Evolutionary conservation across 2,888 invertebrate species (phyloP), one percentile per base, ranked within the genome.

Genomic region (Mellilla xanthometata): DNA sequence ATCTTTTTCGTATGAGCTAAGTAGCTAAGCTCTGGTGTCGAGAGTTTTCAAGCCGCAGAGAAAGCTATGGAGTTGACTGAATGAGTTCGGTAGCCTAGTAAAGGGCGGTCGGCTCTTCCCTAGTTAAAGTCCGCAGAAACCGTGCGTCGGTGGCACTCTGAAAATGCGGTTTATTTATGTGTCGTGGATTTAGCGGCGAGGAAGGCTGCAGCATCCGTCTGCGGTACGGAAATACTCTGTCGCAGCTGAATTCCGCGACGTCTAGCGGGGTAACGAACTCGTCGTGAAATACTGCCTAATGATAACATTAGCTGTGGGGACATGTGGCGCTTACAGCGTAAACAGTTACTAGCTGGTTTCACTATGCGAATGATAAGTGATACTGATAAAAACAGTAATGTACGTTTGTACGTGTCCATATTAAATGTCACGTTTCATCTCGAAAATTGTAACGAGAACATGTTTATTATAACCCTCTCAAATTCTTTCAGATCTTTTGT

Each of bases 231-330:
- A 88, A 88, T 88, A 88, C 79, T 61, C 77, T 8, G 64, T 60
- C 72, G 64, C 69, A 65, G 73, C 77, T 82, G 80, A 82, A 88
- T 88, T 87, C 88, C 87, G 81, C 85, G 86, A 82, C 87, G 87
- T 85, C 88, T 80, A 78, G 36, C 65, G 76, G 86, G 82, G 83
- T 76, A 78, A 82, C 72, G 86, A 81, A 78, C 86, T 73, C 65
- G 55, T 66, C 59, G 65, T 73, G 64, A 68, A 69, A 68, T 68
- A 68, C 62, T 51, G 54, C 56, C 55, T 60, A 56, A 54, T 61
- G 67, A 66, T 72, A 74, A 74, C 65, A 68, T 62, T 65, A 45
- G 61, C 56, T 36, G 36, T 41, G 24, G 39, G 52, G 50, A 58
- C 52, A 57, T 51, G 48, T 56, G 39, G 49, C 50, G 13, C 40